These are phyloP conservation scores for Gryllus longicercus DNA, from an alignment of 2,888 invertebrate genomes.

Conservation along the genomic window DNA sequence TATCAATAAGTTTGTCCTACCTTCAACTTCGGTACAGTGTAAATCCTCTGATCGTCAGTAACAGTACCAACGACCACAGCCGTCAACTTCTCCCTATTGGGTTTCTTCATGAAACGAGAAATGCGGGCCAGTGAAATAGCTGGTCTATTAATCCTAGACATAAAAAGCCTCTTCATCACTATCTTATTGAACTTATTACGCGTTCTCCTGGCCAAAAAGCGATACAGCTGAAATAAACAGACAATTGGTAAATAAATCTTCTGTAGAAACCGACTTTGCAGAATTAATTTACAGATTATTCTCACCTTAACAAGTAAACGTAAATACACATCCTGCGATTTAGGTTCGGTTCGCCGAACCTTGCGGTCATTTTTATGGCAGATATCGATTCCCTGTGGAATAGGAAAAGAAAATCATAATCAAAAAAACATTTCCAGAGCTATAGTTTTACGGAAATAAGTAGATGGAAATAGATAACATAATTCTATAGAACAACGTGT, in stretches of 20 bases:
- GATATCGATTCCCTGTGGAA: conserved; percentile 96
- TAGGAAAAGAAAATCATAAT: neutral
- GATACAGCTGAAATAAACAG: conserved; percentile 70
- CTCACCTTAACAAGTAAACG: conserved; percentile 93
- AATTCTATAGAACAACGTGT: neutral
- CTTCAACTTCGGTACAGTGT: conserved; percentile 85
- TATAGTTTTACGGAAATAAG: too few species aligned
- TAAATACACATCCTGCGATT: conserved; percentile 97
- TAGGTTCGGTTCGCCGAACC: conserved; percentile 95
- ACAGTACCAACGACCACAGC: conserved; percentile 94
- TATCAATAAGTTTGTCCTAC: conserved; percentile 49
- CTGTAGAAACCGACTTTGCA: neutral
- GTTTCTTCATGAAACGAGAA: conserved; percentile 80
- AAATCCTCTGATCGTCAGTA: conserved; percentile 91
- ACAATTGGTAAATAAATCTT: conserved; percentile 31
- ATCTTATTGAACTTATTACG: conserved; percentile 95
- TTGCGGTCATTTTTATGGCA: conserved; percentile 99
- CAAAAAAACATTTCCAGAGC: neutral
- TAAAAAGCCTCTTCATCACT: conserved; percentile 88
- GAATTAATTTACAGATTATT: neutral
- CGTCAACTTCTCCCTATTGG: conserved; percentile 79
- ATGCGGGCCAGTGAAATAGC: conserved; percentile 90
- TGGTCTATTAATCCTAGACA: conserved; percentile 94
- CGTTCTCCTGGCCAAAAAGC: conserved; percentile 94
- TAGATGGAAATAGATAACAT: neutral